These are phyloP conservation scores for Drosophila funebris DNA, from an alignment of 1,140 invertebrate genomes.

Conservation along the genomic window DNA sequence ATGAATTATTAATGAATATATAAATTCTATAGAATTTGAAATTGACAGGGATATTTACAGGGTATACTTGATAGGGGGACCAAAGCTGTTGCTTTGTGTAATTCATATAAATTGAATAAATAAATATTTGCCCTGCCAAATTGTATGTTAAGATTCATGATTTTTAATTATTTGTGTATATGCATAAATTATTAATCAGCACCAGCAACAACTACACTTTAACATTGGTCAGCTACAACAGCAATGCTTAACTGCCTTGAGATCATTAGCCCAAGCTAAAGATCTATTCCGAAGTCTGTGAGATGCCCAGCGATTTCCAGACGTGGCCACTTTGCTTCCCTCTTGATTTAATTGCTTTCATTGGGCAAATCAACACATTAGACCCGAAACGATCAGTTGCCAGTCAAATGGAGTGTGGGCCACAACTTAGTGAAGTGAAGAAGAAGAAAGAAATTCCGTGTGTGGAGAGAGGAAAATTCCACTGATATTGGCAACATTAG, in stretches of 20 bases:
- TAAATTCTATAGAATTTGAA: neutral
- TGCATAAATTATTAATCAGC: conserved; percentile 52
- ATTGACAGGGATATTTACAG: neutral
- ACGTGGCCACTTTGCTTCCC: conserved; percentile 19
- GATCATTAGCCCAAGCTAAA: conserved; percentile 38
- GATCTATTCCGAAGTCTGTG: conserved; percentile 11
- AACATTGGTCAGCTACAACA: neutral
- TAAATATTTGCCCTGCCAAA: conserved; percentile 45
- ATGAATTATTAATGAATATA: too few relatives aligned
- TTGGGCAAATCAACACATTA: conserved; percentile 65
- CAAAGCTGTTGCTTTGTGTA: conserved; percentile 19
- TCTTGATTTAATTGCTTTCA: conserved; percentile 74
- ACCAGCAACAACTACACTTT: conserved; percentile 8
- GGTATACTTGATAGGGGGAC: conserved; percentile 4
- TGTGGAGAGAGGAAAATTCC: neutral
- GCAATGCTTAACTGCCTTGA: conserved; percentile 38
- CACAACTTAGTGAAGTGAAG: neutral
- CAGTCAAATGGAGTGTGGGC: conserved; percentile 20
- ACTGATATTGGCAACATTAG: neutral
- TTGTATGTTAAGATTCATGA: conserved; percentile 37
- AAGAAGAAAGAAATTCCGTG: neutral
- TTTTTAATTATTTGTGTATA: conserved; percentile 42
- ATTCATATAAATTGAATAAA: conserved; percentile 39
- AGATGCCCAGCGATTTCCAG: conserved; percentile 14
- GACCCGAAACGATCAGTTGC: conserved; percentile 21